Percentiles rank a stretch among this genome's conserved stretches.
phyloP scores from a whole-genome alignment of 64 coral and sea anemone genomes.

The Exaiptasia diaphana region DNA sequence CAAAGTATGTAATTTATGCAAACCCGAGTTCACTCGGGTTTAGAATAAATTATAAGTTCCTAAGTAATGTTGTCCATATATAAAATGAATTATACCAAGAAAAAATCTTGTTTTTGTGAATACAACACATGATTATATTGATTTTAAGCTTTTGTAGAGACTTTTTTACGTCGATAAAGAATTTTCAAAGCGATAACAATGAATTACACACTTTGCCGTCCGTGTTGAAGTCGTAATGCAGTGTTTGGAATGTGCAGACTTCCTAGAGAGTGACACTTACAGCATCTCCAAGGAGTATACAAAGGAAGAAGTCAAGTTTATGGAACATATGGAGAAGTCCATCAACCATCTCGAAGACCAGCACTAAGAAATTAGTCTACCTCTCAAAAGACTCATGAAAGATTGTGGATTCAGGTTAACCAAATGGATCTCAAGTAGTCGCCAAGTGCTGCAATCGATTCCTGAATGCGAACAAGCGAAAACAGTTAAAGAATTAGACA shows the following conservation, averaged over 20 bases:
- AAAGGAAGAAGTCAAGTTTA: not conserved
- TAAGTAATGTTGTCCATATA: no score
- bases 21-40: no score
- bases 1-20: no score
- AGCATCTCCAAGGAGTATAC: not conserved
- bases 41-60: no score
- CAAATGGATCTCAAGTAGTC: constrained; percentile 14
- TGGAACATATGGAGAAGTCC: not conserved
- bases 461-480: constrained; percentile 1
- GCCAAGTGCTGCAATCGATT: not conserved
- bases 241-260: not conserved
- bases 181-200: no score
- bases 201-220: no score
- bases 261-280: not conserved
- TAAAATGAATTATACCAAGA: no score
- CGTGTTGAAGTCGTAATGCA: no score
- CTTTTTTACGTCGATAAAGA: no score
- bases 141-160: no score
- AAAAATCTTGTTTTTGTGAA: no score
- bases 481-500: constrained; percentile 20
- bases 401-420: constrained; percentile 48
- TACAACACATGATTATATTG: no score
- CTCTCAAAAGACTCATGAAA: not conserved
- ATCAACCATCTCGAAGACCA: not conserved
- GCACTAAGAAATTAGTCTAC: constrained; percentile 2